Conservation (phyloP, 2,888 invertebrate genomes). For the Polia nebulosa region DNA sequence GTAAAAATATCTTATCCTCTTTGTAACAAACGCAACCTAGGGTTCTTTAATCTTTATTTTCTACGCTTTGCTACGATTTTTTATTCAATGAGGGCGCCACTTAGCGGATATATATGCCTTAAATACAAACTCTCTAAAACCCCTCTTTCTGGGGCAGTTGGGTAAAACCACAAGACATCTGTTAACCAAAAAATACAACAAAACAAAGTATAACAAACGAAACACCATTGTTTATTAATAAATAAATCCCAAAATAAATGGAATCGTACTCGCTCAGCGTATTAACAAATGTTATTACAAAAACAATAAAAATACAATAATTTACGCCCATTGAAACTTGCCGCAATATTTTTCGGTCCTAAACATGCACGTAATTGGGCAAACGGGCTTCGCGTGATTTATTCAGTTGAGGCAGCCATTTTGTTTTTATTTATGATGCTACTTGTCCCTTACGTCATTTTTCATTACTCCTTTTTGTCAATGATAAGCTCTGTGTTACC, state of each 20-base stretch:
- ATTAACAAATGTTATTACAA: conserved; percentile 49
- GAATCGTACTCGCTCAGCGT: conserved; percentile 19
- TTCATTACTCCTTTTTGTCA: neutral
- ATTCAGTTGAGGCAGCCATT: conserved; percentile 41
- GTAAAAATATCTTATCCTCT: too few species aligned
- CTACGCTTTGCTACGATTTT: too few species aligned
- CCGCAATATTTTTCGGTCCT: conserved; percentile 60
- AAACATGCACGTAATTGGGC: conserved; percentile 56
- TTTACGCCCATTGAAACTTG: conserved; percentile 53
- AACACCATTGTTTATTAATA: conserved; percentile 38
- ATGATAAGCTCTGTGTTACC: too few species aligned
- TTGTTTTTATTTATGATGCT: conserved; percentile 42
- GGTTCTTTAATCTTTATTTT: too few species aligned
- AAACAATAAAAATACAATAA: conserved; percentile 54
- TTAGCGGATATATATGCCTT: too few species aligned
- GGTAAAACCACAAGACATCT: neutral
- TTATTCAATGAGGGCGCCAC: too few species aligned
- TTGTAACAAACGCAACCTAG: too few species aligned
- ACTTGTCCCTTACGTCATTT: conserved; percentile 4
- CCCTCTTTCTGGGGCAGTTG: too few species aligned
- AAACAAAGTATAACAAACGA: neutral
- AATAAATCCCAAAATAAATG: conserved; percentile 40
- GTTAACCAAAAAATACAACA: neutral
- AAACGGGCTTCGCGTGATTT: conserved; percentile 58
- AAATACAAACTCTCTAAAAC: too few species aligned